Evolutionary conservation across 1,140 invertebrate genomes (phyloP), one percentile per base, ranked within the genome.

Genomic region (Apis cerana): DNA sequence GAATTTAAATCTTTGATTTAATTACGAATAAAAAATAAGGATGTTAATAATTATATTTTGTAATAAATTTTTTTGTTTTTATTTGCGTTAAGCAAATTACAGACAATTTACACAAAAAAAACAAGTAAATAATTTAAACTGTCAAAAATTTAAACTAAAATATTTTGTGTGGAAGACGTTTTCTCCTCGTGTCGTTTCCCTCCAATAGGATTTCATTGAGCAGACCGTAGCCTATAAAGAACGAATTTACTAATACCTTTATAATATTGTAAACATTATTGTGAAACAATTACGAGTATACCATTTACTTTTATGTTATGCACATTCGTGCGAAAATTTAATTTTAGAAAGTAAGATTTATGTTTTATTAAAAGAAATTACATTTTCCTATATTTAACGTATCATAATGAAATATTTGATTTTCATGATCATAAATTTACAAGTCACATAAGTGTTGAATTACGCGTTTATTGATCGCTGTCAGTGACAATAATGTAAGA

Each of bases 171-270:
- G 78, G 61, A 52, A 65, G 70, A 56, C 62, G 48, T 52, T 17
- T 65, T 65, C 70, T 67, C 50, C 52, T 80, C 19, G 43, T 48
- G 52, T 27, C 11, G 27, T 64, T 74, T 33, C 61, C n/a, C 52
- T 64, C 70, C 78, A 80, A 75, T 80, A 48, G 33, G 12, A 75
- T 56, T 65, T 21, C n/a, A 50, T 62, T 58, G n/a, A 54, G 10
- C 27, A 27, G 27, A 13, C 27, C 15, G 19, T 74, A 58, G 21
- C 56, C 15, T 80, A 27, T 2, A 19, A 80, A 71, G 67, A 62
- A 79, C 52, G 13, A 61, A 72, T 71, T 71, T 71, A 9, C 21
- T 10, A 48, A 62, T 80, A 80, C 33, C 17, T 64, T 75, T 50
- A 43, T 64, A 64, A 15, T 19, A 56, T 64, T 56, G 27, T 50